Conservation (phyloP, 1,140 invertebrate genomes). For the Meloidogyne chitwoodi region DNA sequence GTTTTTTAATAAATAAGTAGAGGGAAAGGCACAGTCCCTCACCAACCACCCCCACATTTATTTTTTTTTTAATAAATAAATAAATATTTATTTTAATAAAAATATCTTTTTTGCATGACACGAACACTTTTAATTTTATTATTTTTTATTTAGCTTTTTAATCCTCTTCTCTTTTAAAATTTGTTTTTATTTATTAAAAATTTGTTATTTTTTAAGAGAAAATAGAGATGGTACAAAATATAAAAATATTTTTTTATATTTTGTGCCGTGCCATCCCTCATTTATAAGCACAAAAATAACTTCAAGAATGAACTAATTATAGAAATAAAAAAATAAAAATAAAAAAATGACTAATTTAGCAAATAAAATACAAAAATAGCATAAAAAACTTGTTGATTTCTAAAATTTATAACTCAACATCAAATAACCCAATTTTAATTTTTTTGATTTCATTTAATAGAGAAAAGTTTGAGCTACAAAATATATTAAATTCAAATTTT, state of each 20-base stretch:
- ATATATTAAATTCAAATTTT: background rate
- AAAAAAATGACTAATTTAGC: background rate
- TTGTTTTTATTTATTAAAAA: too few species aligned
- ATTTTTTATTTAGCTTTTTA: background rate
- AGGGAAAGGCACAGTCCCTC: background rate
- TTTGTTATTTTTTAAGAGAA: too few species aligned
- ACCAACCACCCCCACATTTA: background rate
- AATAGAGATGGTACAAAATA: background rate
- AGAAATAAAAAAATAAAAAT: background rate
- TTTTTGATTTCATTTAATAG: background rate
- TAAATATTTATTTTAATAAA: background rate
- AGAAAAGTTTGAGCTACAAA: background rate
- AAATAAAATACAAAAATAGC: background rate
- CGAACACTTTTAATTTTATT: background rate
- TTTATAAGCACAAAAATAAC: background rate
- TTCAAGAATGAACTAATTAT: background rate
- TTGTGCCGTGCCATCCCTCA: background rate
- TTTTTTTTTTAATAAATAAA: too few species aligned
- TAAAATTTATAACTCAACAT: background rate
- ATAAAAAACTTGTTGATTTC: background rate
- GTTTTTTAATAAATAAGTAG: background rate
- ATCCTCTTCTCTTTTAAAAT: too few species aligned
- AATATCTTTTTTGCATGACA: background rate
- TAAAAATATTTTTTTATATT: background rate
- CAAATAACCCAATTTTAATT: background rate